Evolutionary conservation across 2,888 invertebrate genomes (phyloP).

Genomic region (Margaritifera margaritifera): DNA sequence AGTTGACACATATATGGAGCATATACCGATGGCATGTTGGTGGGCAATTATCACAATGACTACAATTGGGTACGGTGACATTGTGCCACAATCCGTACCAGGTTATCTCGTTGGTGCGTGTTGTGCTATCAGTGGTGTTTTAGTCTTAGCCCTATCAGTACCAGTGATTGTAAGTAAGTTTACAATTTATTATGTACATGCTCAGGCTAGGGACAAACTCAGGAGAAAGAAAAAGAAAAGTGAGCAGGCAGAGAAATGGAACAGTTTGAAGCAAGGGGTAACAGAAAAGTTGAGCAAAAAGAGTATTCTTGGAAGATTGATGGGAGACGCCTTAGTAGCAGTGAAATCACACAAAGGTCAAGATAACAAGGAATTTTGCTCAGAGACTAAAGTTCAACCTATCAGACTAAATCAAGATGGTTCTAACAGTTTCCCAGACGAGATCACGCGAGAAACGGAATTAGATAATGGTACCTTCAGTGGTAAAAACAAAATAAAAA

Average conservation of each 20-base stretch:
- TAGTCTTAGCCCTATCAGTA: conserved; percentile 41
- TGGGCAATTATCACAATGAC: conserved; percentile 91
- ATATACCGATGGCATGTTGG: conserved; percentile 88
- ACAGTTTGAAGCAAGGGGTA: no score
- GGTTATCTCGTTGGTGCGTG: conserved; percentile 35
- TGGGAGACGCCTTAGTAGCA: no score
- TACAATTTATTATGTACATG: conserved; percentile 38
- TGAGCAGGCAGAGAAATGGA: background rate
- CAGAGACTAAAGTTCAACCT: no score
- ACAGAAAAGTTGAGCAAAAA: no score
- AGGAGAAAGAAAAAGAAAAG: conserved; percentile 23
- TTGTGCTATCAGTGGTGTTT: conserved; percentile 38
- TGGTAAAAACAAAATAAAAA: no score
- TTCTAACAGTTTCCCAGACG: no score
- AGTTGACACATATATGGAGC: conserved; percentile 22
- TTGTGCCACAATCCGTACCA: conserved; percentile 27
- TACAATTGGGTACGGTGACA: conserved; percentile 80
- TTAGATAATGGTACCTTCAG: no score
- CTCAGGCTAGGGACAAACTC: conserved; percentile 31
- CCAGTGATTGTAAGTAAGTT: conserved; percentile 45
- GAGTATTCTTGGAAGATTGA: no score
- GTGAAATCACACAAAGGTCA: no score
- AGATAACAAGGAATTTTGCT: no score
- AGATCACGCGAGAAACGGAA: no score
- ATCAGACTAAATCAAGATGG: no score